Evolutionary conservation across 2,797 vertebrate species (phyloP).

Genomic region (Pachyuromys duprasi): DNA sequence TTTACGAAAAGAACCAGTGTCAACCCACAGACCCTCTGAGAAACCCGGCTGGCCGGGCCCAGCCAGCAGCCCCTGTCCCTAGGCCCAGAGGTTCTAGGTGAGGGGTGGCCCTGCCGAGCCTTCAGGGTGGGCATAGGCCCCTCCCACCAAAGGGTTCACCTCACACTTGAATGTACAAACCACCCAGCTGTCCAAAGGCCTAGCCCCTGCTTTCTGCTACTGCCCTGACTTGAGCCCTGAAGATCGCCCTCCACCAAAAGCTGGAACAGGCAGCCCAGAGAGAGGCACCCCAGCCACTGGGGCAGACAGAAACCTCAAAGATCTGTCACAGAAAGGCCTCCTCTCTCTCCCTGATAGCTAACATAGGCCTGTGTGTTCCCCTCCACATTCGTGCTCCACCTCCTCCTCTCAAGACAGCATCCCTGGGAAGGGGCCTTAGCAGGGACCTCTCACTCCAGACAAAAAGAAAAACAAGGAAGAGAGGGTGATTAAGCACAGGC

Average conservation of each 20-base stretch:
- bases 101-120: slow-evolving; percentile 41
- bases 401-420: slow-evolving; percentile 51
- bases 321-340: slow-evolving; percentile 62
- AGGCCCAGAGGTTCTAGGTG: slow-evolving; percentile 47
- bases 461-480: slow-evolving; percentile 48
- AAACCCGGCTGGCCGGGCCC: slow-evolving; percentile 78
- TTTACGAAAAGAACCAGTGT: slow-evolving; percentile 84
- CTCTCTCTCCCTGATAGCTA: slow-evolving; percentile 65
- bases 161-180: slow-evolving; percentile 84
- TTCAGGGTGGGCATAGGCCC: slow-evolving; percentile 13
- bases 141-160: slow-evolving; percentile 79
- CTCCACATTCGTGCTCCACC: slow-evolving; percentile 63
- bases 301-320: slow-evolving; percentile 59
- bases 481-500: slow-evolving; percentile 74
- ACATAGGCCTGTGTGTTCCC: slow-evolving; percentile 68
- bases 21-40: slow-evolving; percentile 78
- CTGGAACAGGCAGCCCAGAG: slow-evolving; percentile 14
- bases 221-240: slow-evolving; percentile 63
- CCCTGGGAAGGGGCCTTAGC: slow-evolving; percentile 66
- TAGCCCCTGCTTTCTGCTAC: slow-evolving; percentile 69
- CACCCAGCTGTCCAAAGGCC: slow-evolving; percentile 62
- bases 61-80: slow-evolving; percentile 78
- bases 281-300: not conserved
- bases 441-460: slow-evolving; percentile 71
- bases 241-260: not conserved